Base-by-base conservation (phyloP, 2,888 invertebrate genomes). In the Phyto melanocephala region DNA sequence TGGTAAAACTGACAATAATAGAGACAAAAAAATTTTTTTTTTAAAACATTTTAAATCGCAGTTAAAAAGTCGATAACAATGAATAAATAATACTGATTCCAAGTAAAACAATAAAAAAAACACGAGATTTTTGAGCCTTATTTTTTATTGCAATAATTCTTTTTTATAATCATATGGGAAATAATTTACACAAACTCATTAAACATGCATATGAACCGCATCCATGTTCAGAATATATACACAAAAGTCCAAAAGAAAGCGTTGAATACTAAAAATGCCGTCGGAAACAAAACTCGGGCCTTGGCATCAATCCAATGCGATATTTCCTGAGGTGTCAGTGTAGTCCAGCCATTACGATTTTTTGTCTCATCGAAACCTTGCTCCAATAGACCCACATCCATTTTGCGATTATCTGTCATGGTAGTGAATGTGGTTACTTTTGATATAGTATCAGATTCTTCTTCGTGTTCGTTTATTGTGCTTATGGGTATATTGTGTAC, bases 291-390 rank as follows among this genome's bases (percentile, higher is more conserved):
- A 42, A 96, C 92, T 67, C 97, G 93, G 28, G 96, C 95, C 72
- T 96, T 92, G 72, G 86, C 86, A 86, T 97, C 97, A 85, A 97
- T 96, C 96, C 96, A 97, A 68, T 94, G 95, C 84, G 97, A 95
- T 75, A 97, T 96, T 90, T 97, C 95, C 87, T 96, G 96, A 0
- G 97, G 96, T 1, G 96, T 96, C 94, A 96, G 95, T 13, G 96
- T 96, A 60, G 96, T 96, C 94, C 95, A 95, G 28, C 92, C 91
- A 74, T 91, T 84, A 3, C 84, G 81, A 35, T 86, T 85, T 33
- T 84, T 84, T 13, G 54, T 20, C 17, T 85, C 85, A n/a, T 94
- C 37, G 10, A 20, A 35, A 17, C 86, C 87, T 56, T 85, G 84
- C 65, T 88, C 90, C 33, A 88, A 85, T 37, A 85, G 84, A 5